Base-by-base conservation (phyloP, 2,888 invertebrate genomes). In the Rotaria macrura region DNA sequence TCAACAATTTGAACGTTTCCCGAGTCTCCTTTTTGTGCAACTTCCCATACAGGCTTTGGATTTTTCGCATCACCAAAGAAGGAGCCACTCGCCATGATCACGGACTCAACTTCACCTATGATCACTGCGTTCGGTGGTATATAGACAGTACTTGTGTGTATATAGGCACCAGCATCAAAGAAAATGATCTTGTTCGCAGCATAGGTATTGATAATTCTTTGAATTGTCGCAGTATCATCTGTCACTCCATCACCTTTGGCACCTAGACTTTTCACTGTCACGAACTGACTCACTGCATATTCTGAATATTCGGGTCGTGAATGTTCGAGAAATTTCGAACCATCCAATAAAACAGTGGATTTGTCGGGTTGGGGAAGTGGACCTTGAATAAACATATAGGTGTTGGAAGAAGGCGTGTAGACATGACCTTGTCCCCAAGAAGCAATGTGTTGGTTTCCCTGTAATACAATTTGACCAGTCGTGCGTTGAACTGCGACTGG, bases 161-260 rank as follows among this genome's bases (percentile, higher is more conserved):
- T 74, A 74, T 74, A 74, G 25, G 74, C 74, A 74, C 74, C 74
- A 74, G 74, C 74, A 40, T 74, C 74, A 74, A 74, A 74, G 74
- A 74, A 74, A 23, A 74, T 74, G 2, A 74, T 74, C 23, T 40
- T 74, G 7, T 6, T 74, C 1, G 40, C 40, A 10, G 74, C 74
- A 40, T 74, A 74, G 7, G 74, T 74, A 74, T 74, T 9, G 1
- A 74, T 74, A 40, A 74, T 74, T 25, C 12, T 6, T 74, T 74
- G 74, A 74, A 74, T 74, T 25, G 23, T 40, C 17, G 40, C 40
- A 5, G 74, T 74, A 40, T 74, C 74, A 25, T 74, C 74, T 20
- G 74, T 74, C 2, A 74, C 20, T 38, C 74, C 74, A 40, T 74
- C 74, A 74, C 74, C 74, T 74, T 74, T 74, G 40, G 74, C 74